Percentiles rank a stretch among this genome's conserved stretches.
Evolutionary conservation across 1,140 invertebrate species (phyloP).

Genomic region (Homarus americanus): DNA sequence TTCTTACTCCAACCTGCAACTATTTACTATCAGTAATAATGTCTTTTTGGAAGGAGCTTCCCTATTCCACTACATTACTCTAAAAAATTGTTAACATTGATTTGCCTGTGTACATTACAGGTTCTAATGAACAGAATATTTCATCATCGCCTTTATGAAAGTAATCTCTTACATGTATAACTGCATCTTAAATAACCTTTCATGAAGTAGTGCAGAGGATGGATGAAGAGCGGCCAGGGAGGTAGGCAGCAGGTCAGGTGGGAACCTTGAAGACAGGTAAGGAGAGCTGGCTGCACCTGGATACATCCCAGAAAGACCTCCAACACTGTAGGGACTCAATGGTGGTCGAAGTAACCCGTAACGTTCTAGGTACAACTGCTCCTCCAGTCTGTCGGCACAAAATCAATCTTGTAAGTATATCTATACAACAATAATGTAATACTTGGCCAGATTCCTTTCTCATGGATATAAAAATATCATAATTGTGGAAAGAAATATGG

Average conservation of each 20-base stretch:
- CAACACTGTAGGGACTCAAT: conserved; percentile 77
- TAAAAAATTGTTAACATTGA: too few species aligned
- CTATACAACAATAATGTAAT: too few species aligned
- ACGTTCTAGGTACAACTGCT: conserved; percentile 87
- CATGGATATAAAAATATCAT: not conserved
- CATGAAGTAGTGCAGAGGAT: conserved; percentile 71
- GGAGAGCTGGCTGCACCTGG: conserved; percentile 68
- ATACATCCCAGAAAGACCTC: conserved; percentile 63
- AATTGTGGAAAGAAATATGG: not conserved
- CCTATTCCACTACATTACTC: too few species aligned
- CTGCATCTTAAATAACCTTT: conserved; percentile 38
- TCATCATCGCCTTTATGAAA: too few species aligned
- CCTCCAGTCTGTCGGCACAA: conserved; percentile 82
- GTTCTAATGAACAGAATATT: too few species aligned
- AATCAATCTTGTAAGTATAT: conserved; percentile 43
- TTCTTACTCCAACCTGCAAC: too few species aligned
- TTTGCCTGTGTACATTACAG: too few species aligned
- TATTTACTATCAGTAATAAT: too few species aligned
- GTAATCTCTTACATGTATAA: too few species aligned
- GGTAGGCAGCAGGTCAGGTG: conserved; percentile 69
- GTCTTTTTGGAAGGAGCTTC: too few species aligned
- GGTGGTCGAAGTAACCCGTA: conserved; percentile 84
- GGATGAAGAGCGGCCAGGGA: conserved; percentile 70
- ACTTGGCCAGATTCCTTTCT: too few species aligned
- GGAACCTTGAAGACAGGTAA: conserved; percentile 70